These are phyloP conservation scores for Oncorhynchus tshawytscha DNA, from an alignment of 2,113 vertebrate genomes.

Conservation along the genomic window DNA sequence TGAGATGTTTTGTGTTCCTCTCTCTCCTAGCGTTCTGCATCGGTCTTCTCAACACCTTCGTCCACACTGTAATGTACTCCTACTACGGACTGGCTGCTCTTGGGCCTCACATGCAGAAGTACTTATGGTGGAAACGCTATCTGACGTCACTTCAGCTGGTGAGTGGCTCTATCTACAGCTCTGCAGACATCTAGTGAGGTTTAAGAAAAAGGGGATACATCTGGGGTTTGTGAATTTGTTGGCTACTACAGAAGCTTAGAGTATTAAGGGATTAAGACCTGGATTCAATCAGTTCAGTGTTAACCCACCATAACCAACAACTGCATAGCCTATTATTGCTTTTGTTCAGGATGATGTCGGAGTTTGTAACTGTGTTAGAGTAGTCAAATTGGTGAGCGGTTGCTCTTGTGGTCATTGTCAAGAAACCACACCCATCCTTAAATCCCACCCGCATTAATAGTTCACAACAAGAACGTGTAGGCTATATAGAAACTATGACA, in stretches of 20 bases:
- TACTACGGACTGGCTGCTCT: slow-evolving; percentile 73
- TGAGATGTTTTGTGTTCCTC: neutral
- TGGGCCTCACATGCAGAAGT: slow-evolving; percentile 66
- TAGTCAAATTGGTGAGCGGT: too few species aligned
- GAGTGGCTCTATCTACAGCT: slow-evolving; percentile 27
- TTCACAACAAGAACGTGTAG: too few species aligned
- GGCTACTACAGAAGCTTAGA: neutral
- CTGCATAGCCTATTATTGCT: too few species aligned
- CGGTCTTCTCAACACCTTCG: slow-evolving; percentile 76
- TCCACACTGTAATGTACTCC: slow-evolving; percentile 73
- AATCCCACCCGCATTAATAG: too few species aligned
- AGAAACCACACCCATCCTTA: too few species aligned
- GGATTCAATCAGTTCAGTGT: too few species aligned
- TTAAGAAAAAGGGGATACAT: too few species aligned
- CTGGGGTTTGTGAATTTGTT: neutral
- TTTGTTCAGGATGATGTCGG: too few species aligned
- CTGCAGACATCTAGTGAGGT: neutral
- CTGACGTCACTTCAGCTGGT: slow-evolving; percentile 80
- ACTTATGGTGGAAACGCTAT: slow-evolving; percentile 79
- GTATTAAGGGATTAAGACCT: neutral
- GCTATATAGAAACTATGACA: too few species aligned
- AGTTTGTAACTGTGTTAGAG: too few species aligned
- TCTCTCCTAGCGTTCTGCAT: slow-evolving; percentile 70
- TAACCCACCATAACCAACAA: too few species aligned
- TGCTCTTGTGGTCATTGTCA: too few species aligned